Evolutionary conservation across 2,888 invertebrate genomes (phyloP).

Genomic region (Steinernema hermaphroditum): DNA sequence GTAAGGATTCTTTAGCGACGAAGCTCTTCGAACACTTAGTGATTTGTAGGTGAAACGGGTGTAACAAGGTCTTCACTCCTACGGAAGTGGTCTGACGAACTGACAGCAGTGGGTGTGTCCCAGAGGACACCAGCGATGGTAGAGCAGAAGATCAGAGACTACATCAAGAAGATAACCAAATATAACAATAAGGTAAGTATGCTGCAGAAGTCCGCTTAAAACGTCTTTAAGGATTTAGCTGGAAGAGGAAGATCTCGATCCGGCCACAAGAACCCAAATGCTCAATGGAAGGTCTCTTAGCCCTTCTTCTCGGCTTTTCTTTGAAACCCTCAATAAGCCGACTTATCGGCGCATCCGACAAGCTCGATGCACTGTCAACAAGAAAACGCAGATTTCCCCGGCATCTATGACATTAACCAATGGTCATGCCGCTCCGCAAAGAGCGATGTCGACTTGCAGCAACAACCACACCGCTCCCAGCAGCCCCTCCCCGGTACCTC

Average conservation of each 20-base stretch:
- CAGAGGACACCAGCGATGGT: slow-evolving; percentile 19
- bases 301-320: slow-evolving; percentile 18
- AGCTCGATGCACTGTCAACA: not conserved
- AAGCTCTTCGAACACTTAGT: not conserved
- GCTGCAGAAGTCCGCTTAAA: no score
- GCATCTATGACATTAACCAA: not conserved
- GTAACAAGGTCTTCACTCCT: slow-evolving; percentile 17
- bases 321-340: slow-evolving; percentile 23
- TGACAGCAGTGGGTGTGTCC: slow-evolving; percentile 19
- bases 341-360: slow-evolving; percentile 25
- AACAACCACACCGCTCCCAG: slow-evolving; percentile 18
- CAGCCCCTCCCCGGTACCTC: slow-evolving; percentile 22
- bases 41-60: slow-evolving; percentile 15
- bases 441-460: not conserved
- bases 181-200: slow-evolving; percentile 17
- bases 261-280: not conserved
- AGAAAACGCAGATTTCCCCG: slow-evolving; percentile 14
- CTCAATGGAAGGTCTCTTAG: not conserved
- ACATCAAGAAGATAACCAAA: slow-evolving; percentile 27
- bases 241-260: slow-evolving; percentile 7
- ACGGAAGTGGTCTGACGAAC: slow-evolving; percentile 16
- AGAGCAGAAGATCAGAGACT: slow-evolving; percentile 25
- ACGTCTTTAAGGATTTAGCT: not conserved
- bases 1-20: not conserved
- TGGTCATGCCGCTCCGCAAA: not conserved